A percentile compares a stretch with the other conserved stretches of the same genome.
Conservation (phyloP, 2,113 vertebrate species). For the Rissa tridactyla region DNA sequence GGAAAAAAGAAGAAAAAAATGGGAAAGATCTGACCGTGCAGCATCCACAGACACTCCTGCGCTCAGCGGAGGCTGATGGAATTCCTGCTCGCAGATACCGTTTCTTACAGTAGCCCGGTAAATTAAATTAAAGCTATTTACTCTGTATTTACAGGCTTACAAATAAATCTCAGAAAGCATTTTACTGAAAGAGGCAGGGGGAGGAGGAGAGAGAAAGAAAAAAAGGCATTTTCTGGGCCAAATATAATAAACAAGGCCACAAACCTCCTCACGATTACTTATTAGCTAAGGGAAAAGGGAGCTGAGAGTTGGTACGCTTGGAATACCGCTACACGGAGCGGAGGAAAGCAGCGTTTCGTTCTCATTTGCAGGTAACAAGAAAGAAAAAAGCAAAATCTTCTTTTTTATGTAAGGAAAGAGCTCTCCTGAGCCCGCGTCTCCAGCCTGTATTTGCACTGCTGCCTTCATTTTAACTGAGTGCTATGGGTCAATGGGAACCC, state of each 20-base stretch:
- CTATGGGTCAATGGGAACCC: background rate
- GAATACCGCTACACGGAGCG: background rate
- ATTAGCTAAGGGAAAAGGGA: slow-evolving; percentile 66
- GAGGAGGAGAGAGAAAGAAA: background rate
- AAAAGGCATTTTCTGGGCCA: slow-evolving; percentile 55
- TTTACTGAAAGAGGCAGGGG: slow-evolving; percentile 38
- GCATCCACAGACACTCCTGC: background rate
- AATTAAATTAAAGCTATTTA: slow-evolving; percentile 73
- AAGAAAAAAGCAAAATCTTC: background rate
- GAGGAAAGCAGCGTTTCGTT: background rate
- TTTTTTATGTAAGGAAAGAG: background rate
- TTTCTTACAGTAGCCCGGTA: slow-evolving; percentile 46
- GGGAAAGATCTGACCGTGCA: background rate
- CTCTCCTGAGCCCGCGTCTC: background rate
- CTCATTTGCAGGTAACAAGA: slow-evolving; percentile 7
- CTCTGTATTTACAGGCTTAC: slow-evolving; percentile 61
- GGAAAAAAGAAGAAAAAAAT: too few relatives aligned
- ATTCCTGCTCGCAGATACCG: slow-evolving; percentile 6
- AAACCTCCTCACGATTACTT: slow-evolving; percentile 66
- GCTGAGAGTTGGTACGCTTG: background rate
- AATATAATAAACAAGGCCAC: slow-evolving; percentile 66
- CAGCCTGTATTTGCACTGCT: background rate
- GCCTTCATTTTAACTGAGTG: background rate
- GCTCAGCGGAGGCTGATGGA: background rate
- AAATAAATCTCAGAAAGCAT: slow-evolving; percentile 64